Base-by-base conservation (phyloP, 2,113 vertebrate genomes). In the Bubo bubo region DNA sequence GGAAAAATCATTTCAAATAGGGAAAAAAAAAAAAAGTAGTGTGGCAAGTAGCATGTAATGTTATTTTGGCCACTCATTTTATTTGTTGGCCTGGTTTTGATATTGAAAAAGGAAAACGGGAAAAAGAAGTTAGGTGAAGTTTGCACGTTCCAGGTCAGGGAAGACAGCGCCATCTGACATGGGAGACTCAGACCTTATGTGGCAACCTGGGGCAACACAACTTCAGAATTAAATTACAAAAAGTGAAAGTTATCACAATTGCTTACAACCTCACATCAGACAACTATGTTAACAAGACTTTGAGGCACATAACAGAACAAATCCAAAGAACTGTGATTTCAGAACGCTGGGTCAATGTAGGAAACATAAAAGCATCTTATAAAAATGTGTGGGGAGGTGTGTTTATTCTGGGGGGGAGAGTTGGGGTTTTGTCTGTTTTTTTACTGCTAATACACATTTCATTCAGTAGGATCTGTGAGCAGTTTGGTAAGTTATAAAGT, bases 241-340 rank as follows among this genome's bases (percentile, higher is more conserved):
- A 95, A 97, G 79, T 73, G 79, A 96, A 97, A 96, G 64, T 93
- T 92, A 64, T 88, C 96, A 96, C 95, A 97, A 67, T 77, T 96
- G 93, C 96, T 96, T 97, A 82, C 90, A 98, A 96, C 59, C 81
- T 75, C 67, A 55, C 67, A 92, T 88, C 92, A 97, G 91, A 97
- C 88, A 97, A 97, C 75, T 80, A 66, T 28, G 92, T 88, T 96
- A 97, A 90, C 59, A 95, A 96, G 55, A 96, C 77, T 79, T 72
- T 35, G 35, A 94, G 71, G 89, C 70, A 73, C 63, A 96, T 93
- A 98, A 95, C 14, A 94, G 88, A 96, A 97, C 58, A 98, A 97
- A 97, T 77, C 16, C 47, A 93, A 97, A 95, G 79, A 96, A 96
- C 2, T 23, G 71, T 21, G 34, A 91, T 96, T 98, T 96, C 89